These are phyloP conservation scores for Heloderma charlesbogerti DNA, from an alignment of 2,113 vertebrate genomes.

Conservation along the genomic window DNA sequence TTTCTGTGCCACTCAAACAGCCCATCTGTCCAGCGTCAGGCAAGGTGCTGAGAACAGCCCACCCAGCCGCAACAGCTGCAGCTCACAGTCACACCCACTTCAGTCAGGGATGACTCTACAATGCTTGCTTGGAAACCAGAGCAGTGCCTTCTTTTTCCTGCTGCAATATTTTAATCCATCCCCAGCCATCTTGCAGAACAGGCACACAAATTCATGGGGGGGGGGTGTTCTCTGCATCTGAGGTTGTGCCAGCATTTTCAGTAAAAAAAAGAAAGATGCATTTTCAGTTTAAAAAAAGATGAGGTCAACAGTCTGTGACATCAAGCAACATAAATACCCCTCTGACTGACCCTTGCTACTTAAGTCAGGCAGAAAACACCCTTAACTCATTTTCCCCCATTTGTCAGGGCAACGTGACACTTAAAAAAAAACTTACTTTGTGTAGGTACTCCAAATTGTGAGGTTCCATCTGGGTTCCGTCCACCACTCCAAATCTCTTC, in stretches of 20 bases:
- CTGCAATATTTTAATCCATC: fast-evolving
- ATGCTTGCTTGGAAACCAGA: constrained; percentile 16
- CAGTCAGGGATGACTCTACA: neutral
- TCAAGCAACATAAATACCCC: fast-evolving
- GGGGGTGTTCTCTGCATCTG: constrained; percentile 20
- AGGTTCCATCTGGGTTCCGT: neutral
- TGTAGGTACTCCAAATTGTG: too few species aligned
- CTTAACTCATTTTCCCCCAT: neutral
- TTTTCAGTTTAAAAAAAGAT: neutral
- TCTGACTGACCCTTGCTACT: neutral
- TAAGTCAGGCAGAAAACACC: too few species aligned
- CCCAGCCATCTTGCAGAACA: constrained; percentile 7
- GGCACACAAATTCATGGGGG: fast-evolving
- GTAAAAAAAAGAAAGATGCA: too few species aligned
- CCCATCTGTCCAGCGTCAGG: fast-evolving
- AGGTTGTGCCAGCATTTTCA: constrained; percentile 27
- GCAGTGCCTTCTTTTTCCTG: neutral
- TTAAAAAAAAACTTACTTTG: neutral
- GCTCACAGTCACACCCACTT: neutral
- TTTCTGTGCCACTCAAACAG: fast-evolving
- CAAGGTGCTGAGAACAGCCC: neutral
- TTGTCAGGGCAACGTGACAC: neutral
- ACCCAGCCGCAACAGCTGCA: constrained; percentile 44
- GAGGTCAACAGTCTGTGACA: fast-evolving
- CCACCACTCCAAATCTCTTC: neutral